These are phyloP conservation scores for Melanogrammus aeglefinus DNA, from an alignment of 2,797 vertebrate genomes.

Conservation along the genomic window DNA sequence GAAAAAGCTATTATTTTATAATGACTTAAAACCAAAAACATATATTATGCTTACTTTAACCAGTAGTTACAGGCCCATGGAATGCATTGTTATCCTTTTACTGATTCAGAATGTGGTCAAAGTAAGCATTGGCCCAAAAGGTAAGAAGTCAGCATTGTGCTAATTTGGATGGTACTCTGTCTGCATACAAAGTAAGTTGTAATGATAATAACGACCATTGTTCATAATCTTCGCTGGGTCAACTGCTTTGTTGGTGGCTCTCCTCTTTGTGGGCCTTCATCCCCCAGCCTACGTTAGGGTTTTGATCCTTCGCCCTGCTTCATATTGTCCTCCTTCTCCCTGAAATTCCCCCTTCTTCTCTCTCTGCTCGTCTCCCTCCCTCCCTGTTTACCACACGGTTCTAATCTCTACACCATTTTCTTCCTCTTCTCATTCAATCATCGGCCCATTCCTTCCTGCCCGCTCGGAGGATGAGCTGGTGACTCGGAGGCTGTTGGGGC, in stretches of 20 bases:
- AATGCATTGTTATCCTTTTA: neutral
- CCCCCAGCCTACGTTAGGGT: neutral
- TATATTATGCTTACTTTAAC: neutral
- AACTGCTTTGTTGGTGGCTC: neutral
- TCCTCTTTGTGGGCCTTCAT: neutral
- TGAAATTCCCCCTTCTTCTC: neutral
- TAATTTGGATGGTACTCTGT: neutral
- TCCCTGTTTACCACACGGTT: neutral
- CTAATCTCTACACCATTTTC: neutral
- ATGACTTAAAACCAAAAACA: neutral
- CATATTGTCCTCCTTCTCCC: neutral
- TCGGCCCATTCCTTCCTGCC: slow-evolving; percentile 6
- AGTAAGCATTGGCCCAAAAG: neutral
- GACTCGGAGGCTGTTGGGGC: slow-evolving; percentile 13
- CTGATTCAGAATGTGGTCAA: neutral
- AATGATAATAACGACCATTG: neutral
- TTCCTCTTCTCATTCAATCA: neutral
- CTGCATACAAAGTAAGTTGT: neutral
- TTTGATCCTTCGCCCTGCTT: neutral
- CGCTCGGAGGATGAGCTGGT: slow-evolving; percentile 18
- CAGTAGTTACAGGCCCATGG: neutral
- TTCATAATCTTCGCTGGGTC: neutral
- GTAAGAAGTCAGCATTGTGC: neutral
- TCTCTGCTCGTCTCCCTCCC: neutral
- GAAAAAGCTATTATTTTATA: neutral